A percentile compares a stretch with the other conserved stretches of the same genome.
These are phyloP conservation scores for Eidolon dupreanum DNA, from an alignment of 2,797 vertebrate genomes.

Conservation along the genomic window DNA sequence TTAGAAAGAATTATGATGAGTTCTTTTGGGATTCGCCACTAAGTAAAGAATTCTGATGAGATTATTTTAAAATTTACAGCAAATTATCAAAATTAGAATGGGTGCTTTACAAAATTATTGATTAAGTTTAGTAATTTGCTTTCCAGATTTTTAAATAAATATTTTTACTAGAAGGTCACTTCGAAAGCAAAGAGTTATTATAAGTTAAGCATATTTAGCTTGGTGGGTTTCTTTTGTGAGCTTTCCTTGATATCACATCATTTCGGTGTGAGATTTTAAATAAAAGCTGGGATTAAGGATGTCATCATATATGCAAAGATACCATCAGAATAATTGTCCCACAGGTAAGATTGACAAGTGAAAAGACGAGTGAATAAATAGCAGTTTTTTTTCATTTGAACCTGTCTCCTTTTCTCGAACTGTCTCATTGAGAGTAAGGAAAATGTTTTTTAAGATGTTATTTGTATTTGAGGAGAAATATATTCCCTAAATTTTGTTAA, in stretches of 20 bases:
- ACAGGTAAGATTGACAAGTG: background rate
- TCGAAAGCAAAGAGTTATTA: background rate
- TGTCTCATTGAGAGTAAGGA: background rate
- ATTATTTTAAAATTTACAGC: background rate
- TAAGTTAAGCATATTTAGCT: background rate
- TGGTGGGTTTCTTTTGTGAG: background rate
- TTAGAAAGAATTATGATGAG: background rate
- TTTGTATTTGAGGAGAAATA: background rate
- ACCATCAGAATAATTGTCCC: background rate
- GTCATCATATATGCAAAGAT: background rate
- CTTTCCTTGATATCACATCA: background rate
- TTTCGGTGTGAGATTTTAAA: background rate
- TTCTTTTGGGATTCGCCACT: background rate
- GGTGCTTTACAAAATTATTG: background rate
- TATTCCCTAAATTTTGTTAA: background rate
- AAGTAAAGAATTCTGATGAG: background rate
- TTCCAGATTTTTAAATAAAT: background rate
- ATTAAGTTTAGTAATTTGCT: background rate
- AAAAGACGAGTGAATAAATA: background rate
- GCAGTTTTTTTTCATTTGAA: background rate
- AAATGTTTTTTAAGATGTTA: background rate
- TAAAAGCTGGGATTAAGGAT: background rate
- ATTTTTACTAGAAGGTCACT: background rate
- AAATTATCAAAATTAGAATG: background rate
- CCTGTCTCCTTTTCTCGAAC: background rate